These are phyloP conservation scores for Mesochorus sp. DNA, from an alignment of 2,888 invertebrate genomes.

Conservation along the genomic window DNA sequence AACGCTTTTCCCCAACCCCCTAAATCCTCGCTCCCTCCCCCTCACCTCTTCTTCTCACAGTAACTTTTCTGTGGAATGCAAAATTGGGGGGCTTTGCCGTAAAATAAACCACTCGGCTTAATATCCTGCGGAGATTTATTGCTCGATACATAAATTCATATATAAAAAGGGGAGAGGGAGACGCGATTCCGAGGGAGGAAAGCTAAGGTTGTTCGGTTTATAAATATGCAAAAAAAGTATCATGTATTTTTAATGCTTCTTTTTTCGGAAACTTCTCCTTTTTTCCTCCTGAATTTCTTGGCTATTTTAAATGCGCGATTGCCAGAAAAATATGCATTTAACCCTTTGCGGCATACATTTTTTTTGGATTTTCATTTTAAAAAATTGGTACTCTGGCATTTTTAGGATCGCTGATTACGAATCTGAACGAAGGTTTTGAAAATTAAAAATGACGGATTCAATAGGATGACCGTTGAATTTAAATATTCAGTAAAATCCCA, in stretches of 20 bases:
- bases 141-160: constrained; percentile 50
- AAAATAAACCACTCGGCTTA: constrained; percentile 59
- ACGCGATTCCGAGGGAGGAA: neutral
- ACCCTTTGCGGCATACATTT: too few species aligned
- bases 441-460: too few species aligned
- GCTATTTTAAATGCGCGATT: neutral
- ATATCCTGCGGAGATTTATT: constrained; percentile 55
- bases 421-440: too few species aligned
- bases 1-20: neutral
- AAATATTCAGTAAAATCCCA: too few species aligned
- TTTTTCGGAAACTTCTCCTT: neutral
- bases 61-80: constrained; percentile 26
- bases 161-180: constrained; percentile 17
- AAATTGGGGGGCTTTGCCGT: constrained; percentile 54
- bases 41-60: neutral
- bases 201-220: constrained; percentile 1
- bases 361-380: too few species aligned
- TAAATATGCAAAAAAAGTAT: constrained; percentile 14
- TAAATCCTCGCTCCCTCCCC: constrained; percentile 18
- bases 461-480: too few species aligned
- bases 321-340: too few species aligned
- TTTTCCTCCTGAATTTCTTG: neutral
- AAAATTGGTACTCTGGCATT: too few species aligned
- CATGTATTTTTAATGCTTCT: neutral
- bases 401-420: too few species aligned